phyloP scores from a whole-genome alignment of 2,113 vertebrate species.

The Irena cyanogastra region DNA sequence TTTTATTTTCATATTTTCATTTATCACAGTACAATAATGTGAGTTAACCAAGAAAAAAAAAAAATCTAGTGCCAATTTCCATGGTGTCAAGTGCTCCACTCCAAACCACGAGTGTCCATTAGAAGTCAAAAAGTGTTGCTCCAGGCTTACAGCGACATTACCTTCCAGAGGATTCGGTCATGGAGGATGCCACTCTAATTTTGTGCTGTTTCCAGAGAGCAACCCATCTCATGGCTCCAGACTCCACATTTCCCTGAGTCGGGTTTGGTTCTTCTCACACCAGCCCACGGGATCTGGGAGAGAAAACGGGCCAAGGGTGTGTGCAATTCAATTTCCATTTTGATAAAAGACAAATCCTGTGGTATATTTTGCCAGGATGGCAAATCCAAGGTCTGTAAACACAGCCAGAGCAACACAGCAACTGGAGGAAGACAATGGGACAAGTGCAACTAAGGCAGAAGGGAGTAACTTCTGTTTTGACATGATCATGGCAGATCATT shows the following conservation, averaged over 20 bases:
- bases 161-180: neutral
- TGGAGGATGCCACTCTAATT: neutral
- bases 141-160: neutral
- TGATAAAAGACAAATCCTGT: neutral
- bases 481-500: neutral
- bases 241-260: neutral
- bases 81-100: neutral
- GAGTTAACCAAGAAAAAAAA: neutral
- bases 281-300: neutral
- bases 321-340: neutral
- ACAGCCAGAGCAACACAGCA: neutral
- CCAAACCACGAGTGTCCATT: neutral
- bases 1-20: conserved; percentile 26
- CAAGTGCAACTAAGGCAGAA: neutral
- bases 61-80: neutral
- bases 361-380: neutral
- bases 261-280: neutral
- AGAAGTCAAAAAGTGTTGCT: neutral
- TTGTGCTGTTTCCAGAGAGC: neutral
- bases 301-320: neutral
- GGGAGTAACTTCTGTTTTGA: neutral
- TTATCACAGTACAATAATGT: neutral
- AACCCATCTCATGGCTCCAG: neutral
- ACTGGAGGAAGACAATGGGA: neutral
- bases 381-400: neutral